Base-by-base conservation (phyloP, 2,888 invertebrate species). In the Nesidiocoris tenuis region DNA sequence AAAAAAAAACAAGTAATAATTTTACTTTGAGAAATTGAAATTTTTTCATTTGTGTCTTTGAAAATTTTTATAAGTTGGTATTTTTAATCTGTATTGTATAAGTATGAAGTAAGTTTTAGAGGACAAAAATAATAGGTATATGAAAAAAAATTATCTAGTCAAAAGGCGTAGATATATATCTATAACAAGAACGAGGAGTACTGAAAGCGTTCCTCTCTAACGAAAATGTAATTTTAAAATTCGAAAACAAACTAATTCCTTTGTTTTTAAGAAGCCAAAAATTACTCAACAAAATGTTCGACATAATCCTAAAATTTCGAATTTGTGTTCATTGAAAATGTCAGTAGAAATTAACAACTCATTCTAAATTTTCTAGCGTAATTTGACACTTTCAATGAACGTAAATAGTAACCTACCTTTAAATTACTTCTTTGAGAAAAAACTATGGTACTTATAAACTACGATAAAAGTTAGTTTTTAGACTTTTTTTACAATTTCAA, bases 121-220 rank as follows among this genome's bases (percentile, higher is more conserved):
- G 61, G 54, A 72, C 39, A 39, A 61, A 39, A 72, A 72, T 72
- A 63, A 25, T 66, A 59, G 21, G 21, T 25, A 66, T 75, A 75
- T 65, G 76, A 78, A 39, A 39, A 39, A 39, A 68, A 75, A 77
- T 76, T 77, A 77, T 70, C 75, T 79, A 78, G 79, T 77, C 78
- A 77, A 74, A 54, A 72, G 76, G 78, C 76, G 79, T 79, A 79
- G 78, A 75, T 77, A 79, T 79, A 76, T 76, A 64, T 77, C 77
- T 77, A 77, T 76, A 76, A 39, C 39, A 39, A 12, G 77, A 76
- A 67, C 64, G 78, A 77, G 79, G 78, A 78, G 64, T 59, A 76
- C 74, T 76, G 77, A 77, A 77, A 74, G 74, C 74, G 77, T 77
- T 79, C 77, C 79, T 78, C 76, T 75, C 65, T 68, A 75, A 75